phyloP scores from a whole-genome alignment of 2,113 vertebrate species.

The Urocitellus parryii region DNA sequence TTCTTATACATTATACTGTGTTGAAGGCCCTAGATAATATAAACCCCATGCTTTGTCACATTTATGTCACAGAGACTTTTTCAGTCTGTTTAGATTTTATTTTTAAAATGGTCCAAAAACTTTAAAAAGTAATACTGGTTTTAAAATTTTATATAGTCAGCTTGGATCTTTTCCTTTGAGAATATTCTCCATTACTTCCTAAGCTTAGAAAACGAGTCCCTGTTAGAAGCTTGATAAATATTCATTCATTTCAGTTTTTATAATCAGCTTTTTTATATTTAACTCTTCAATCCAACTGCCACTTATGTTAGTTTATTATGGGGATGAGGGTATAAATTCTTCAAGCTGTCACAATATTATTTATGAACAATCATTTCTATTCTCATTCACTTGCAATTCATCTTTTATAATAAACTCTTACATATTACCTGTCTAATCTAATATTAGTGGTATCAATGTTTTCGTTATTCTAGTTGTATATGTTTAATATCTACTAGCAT shows the following conservation, averaged over 20 bases:
- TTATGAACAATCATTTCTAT: slow-evolving; percentile 52
- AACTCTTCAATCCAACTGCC: slow-evolving; percentile 57
- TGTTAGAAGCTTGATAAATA: slow-evolving; percentile 58
- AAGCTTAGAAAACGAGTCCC: slow-evolving; percentile 27
- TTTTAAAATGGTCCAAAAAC: slow-evolving; percentile 27
- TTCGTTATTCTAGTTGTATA: slow-evolving; percentile 51
- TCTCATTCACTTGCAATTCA: slow-evolving; percentile 3
- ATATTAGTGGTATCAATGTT: not conserved
- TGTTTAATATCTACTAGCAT: slow-evolving; percentile 44
- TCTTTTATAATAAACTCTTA: slow-evolving; percentile 50
- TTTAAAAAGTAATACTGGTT: slow-evolving; percentile 38
- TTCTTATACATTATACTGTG: not conserved
- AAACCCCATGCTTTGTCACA: not conserved
- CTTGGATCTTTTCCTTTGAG: slow-evolving; percentile 55
- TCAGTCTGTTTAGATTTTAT: slow-evolving; percentile 54
- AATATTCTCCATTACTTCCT: slow-evolving; percentile 44
- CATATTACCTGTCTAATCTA: slow-evolving; percentile 4
- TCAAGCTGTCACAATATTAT: slow-evolving; percentile 53
- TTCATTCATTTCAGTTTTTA: slow-evolving; percentile 40
- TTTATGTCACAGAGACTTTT: slow-evolving; percentile 49
- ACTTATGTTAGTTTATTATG: slow-evolving; percentile 65
- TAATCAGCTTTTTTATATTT: slow-evolving; percentile 65
- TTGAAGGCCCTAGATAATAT: slow-evolving; percentile 9
- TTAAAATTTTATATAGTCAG: slow-evolving; percentile 39
- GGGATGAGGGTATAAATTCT: slow-evolving; percentile 45